phyloP scores from a whole-genome alignment of 2,888 invertebrate genomes.

The Nomada ruficornis region DNA sequence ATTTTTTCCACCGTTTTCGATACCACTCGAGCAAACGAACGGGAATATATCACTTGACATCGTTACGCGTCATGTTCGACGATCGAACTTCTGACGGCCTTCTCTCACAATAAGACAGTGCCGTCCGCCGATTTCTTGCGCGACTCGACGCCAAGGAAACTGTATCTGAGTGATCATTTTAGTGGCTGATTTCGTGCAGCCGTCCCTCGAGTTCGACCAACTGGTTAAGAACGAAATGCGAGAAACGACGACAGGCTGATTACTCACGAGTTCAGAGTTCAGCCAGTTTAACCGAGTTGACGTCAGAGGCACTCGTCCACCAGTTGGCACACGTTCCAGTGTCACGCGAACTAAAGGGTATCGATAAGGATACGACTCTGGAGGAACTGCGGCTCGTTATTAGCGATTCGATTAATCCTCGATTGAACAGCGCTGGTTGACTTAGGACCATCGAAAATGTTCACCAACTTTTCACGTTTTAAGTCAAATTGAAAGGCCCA shows the following conservation, averaged over 20 bases:
- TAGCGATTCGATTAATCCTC: slow-evolving; percentile 15
- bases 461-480: too few species aligned
- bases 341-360: slow-evolving; percentile 22
- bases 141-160: background rate
- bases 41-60: background rate
- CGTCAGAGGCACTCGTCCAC: slow-evolving; percentile 63
- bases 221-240: slow-evolving; percentile 43
- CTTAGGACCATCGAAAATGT: too few species aligned
- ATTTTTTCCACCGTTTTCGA: background rate
- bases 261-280: slow-evolving; percentile 78
- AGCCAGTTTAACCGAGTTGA: slow-evolving; percentile 74
- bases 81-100: slow-evolving; percentile 2
- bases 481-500: too few species aligned
- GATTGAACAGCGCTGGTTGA: background rate
- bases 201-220: slow-evolving; percentile 19
- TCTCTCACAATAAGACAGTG: background rate
- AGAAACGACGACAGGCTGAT: slow-evolving; percentile 69
- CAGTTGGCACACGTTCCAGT: slow-evolving; percentile 29
- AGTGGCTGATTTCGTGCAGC: slow-evolving; percentile 11
- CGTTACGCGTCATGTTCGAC: slow-evolving; percentile 1
- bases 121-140: slow-evolving; percentile 4
- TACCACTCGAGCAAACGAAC: background rate
- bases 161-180: slow-evolving; percentile 19
- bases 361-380: background rate
- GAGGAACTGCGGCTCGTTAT: slow-evolving; percentile 1